Percentiles rank a stretch among this genome's conserved stretches.
Evolutionary conservation across 2,888 invertebrate species (phyloP).

Genomic region (Ophion slaviceki): DNA sequence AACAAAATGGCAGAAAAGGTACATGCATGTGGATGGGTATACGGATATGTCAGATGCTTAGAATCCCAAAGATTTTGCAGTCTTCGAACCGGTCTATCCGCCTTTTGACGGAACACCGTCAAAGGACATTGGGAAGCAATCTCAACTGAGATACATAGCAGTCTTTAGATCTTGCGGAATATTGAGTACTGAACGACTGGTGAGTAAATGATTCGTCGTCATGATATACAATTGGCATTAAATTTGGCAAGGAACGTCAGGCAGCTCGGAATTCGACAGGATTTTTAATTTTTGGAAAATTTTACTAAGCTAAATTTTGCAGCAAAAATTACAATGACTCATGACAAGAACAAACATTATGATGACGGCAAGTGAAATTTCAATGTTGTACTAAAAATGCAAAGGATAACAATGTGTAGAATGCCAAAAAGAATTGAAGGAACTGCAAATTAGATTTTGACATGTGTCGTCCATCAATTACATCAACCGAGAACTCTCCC

Average conservation of each 20-base stretch:
- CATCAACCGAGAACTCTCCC: background rate
- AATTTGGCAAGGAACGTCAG: background rate
- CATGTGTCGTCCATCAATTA: background rate
- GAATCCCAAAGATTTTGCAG: too few relatives aligned
- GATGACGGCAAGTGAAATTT: background rate
- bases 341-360: background rate
- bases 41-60: too few relatives aligned
- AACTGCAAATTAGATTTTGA: background rate
- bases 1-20: background rate
- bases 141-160: too few relatives aligned
- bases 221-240: background rate
- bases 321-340: background rate
- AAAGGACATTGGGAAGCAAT: too few relatives aligned
- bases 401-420: background rate
- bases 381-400: background rate
- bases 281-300: background rate
- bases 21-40: too few relatives aligned
- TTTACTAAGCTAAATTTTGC: background rate
- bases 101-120: too few relatives aligned
- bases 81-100: too few relatives aligned
- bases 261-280: too few relatives aligned
- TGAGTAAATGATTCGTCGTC: too few relatives aligned
- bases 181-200: too few relatives aligned
- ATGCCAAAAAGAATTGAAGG: background rate
- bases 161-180: too few relatives aligned